These are phyloP conservation scores for Panagrolaimus sp. DNA, from an alignment of 1,140 invertebrate species.

Conservation along the genomic window DNA sequence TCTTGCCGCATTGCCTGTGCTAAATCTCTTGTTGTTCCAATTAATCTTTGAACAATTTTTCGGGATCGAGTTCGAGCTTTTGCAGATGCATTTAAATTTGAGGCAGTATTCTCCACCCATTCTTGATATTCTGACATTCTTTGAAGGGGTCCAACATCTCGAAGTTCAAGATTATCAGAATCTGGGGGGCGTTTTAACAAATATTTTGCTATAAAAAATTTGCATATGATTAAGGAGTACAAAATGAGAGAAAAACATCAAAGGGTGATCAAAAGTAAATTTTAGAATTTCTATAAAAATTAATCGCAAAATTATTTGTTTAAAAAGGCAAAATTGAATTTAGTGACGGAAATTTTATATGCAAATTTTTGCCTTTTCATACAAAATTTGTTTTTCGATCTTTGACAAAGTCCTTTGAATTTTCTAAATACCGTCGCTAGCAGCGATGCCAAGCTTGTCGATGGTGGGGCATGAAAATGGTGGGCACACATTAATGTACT, in stretches of 20 bases:
- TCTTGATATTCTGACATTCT: slow-evolving; percentile 48
- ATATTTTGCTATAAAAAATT: slow-evolving; percentile 23
- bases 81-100: slow-evolving; percentile 48
- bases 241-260: too few relatives aligned
- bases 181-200: neutral
- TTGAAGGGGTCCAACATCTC: slow-evolving; percentile 47
- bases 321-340: too few relatives aligned
- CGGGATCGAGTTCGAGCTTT: slow-evolving; percentile 39
- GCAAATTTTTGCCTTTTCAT: neutral
- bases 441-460: too few relatives aligned
- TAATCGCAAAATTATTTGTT: too few relatives aligned
- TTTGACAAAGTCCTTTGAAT: too few relatives aligned
- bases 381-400: neutral
- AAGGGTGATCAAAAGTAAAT: too few relatives aligned
- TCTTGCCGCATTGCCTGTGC: slow-evolving; percentile 47
- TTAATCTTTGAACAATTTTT: slow-evolving; percentile 48
- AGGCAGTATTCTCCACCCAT: slow-evolving; percentile 54
- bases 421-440: too few relatives aligned
- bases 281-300: too few relatives aligned
- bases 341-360: too few relatives aligned
- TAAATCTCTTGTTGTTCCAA: slow-evolving; percentile 40
- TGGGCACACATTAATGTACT: slow-evolving; percentile 22
- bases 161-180: slow-evolving; percentile 31
- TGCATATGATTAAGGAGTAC: too few relatives aligned
- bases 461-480: too few relatives aligned